Evolutionary conservation across 1,140 invertebrate species (phyloP), one percentile per base, ranked within the genome.

Genomic region (Brevipalpus yothersi): DNA sequence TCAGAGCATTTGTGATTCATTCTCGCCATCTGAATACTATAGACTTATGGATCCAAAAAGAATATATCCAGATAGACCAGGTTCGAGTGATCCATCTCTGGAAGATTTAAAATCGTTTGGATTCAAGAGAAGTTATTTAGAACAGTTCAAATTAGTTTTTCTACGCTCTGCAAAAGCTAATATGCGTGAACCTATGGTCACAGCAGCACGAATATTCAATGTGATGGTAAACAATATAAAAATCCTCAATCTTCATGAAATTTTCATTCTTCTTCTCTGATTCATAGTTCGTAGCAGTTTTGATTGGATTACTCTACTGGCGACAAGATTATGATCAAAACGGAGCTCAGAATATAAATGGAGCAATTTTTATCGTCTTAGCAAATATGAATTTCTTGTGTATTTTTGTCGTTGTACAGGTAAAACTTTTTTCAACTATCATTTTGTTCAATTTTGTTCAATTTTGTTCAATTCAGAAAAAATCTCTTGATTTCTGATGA

Each of bases 341-440:
- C 65, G 87, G 87, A 7, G 82, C 93, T 0, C 85, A 86, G 79
- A 95, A 95, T 69, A 89, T 95, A 61, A 94, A 93, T 69, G 91
- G 91, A 53, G 86, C 83, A n/a, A 76, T 95, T 23, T 95, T 94
- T 68, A 79, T 94, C 58, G 82, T 91, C 67, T 74, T 93, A 2
- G 89, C 84, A 4, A 91, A 90, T 70, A 87, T 89, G 81, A 94
- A 84, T 9, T 92, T 90, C 70, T 3, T 31, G 13, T 19, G n/a
- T 17, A 17, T 51, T 17, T 51, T 51, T 17, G n/a, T 17, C 10
- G 49, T 51, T 1, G 49, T 17, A 3, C 9, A 17, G 12, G 49
- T 51, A 17, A 51, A 15, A n/a, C n/a, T 51, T 15, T 17, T 15
- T 15, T 8, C n/a, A 45, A 51, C 3, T 7, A n/a, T n/a, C 5